Percentiles rank a stretch among this genome's conserved stretches.
Conservation (phyloP, 2,888 invertebrate species). For the Carcina quercana region DNA sequence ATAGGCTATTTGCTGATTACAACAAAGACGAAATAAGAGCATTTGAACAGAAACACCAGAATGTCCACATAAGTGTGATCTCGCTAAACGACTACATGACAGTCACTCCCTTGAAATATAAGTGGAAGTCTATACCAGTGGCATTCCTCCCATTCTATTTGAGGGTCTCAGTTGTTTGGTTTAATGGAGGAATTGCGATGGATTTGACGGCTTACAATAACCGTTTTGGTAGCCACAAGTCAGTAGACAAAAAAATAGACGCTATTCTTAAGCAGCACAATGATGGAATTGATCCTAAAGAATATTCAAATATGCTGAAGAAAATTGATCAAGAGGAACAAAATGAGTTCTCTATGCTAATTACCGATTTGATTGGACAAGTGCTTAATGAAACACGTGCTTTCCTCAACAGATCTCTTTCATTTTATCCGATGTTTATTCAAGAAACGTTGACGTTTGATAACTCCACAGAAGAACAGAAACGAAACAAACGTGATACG, state of each 20-base stretch:
- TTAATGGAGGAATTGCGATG: constrained; percentile 67
- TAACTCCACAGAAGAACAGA: too few relatives aligned
- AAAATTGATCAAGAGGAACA: constrained; percentile 35
- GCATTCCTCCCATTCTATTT: constrained; percentile 62
- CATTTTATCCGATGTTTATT: too few relatives aligned
- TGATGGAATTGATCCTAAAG: constrained; percentile 40
- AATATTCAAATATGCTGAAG: constrained; percentile 37
- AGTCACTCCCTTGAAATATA: constrained; percentile 58
- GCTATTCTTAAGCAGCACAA: constrained; percentile 52
- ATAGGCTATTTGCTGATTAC: not conserved
- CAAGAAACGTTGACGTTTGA: too few relatives aligned
- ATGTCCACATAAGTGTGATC: constrained; percentile 54
- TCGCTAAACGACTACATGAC: constrained; percentile 57
- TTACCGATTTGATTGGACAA: constrained; percentile 33
- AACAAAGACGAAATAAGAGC: constrained; percentile 32
- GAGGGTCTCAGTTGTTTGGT: constrained; percentile 69
- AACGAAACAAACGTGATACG: too few relatives aligned
- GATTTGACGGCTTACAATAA: constrained; percentile 41
- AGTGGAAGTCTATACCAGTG: constrained; percentile 62
- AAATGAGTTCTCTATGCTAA: constrained; percentile 30
- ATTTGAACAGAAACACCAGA: constrained; percentile 44
- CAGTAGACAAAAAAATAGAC: constrained; percentile 30
- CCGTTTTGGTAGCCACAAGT: constrained; percentile 25
- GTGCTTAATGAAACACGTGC: constrained; percentile 39
- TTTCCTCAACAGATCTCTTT: constrained; percentile 32